phyloP scores from a whole-genome alignment of 2,888 invertebrate species.

The Drosophila paranaensis region DNA sequence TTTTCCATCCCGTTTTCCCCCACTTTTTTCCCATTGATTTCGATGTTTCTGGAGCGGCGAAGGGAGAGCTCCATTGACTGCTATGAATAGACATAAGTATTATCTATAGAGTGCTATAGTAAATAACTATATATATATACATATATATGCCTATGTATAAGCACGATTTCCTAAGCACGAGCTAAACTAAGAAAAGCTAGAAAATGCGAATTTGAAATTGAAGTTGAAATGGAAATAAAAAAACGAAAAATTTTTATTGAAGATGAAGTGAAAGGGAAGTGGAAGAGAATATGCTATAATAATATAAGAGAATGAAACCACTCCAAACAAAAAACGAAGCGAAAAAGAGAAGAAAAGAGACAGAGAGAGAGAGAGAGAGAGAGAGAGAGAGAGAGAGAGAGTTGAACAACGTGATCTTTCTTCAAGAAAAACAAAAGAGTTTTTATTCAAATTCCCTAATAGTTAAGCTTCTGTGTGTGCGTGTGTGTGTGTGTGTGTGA shows the following conservation, averaged over 20 bases:
- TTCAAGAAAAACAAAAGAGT: conserved; percentile 35
- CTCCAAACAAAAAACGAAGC: not conserved
- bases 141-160: not conserved
- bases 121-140: conserved; percentile 7
- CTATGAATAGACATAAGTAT: conserved; percentile 19
- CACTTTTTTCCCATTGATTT: not conserved
- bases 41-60: not conserved
- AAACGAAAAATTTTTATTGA: not conserved
- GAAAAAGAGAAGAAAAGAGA: not conserved
- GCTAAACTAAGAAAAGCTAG: not conserved
- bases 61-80: conserved; percentile 5
- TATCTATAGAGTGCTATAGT: conserved; percentile 9
- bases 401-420: conserved; percentile 40
- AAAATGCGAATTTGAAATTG: not conserved
- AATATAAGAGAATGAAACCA: not conserved
- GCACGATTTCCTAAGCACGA: not conserved
- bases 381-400: conserved; percentile 9
- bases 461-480: not conserved
- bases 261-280: not conserved
- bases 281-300: not conserved
- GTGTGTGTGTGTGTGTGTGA: too few species aligned
- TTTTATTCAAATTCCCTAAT: conserved; percentile 7
- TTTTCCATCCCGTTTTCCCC: not conserved
- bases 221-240: conserved; percentile 1
- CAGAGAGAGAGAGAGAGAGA: conserved; percentile 1